Evolutionary conservation across 2,113 vertebrate species (phyloP), one percentile per base, ranked within the genome.

Genomic region (Peromyscus californicus): DNA sequence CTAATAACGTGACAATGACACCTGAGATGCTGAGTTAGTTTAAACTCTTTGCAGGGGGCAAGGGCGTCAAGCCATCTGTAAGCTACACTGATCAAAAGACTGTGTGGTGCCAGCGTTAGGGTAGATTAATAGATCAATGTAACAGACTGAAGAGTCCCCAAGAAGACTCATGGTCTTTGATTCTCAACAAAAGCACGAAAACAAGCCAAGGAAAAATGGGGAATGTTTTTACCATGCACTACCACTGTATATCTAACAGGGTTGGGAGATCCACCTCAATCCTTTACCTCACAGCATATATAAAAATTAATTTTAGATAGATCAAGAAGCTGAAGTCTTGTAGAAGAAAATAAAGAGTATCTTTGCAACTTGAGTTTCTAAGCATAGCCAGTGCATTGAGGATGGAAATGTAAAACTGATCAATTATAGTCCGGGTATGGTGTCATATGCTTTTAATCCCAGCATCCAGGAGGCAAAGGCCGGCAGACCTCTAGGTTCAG

Each of bases 241-340:
- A 78, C 48, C 59, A 84, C 22, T 78, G 70, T 78, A 69, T 76
- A 63, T 83, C 29, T 61, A 42, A 79, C 48, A 59, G 17, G 61
- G 36, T 9, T 22, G n/a, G 48, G 72, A 39, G 17, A 67, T 85
- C 63, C 59, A 24, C 48, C 59, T 84, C 0, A 36, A 84, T 48
- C 4, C n/a, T 19, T 24, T 95, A 15, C 31, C 12, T 93, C 39
- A 89, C 51, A 70, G 5, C 24, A 61, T 61, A 88, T 65, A 16
- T 45, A 95, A 89, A 91, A 82, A 72, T 78, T 85, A 78, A 84
- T 69, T 75, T 95, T 59, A 69, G 13, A 26, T n/a, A 61, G 29
- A 80, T 79, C 13, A 31, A 59, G 67, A 59, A 89, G 5, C 45
- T 83, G 10, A 67, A 42, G 67, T 26, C 70, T 90, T 57, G 48